Base-by-base conservation (phyloP, 2,888 invertebrate genomes). In the Drosophila picticornis region DNA sequence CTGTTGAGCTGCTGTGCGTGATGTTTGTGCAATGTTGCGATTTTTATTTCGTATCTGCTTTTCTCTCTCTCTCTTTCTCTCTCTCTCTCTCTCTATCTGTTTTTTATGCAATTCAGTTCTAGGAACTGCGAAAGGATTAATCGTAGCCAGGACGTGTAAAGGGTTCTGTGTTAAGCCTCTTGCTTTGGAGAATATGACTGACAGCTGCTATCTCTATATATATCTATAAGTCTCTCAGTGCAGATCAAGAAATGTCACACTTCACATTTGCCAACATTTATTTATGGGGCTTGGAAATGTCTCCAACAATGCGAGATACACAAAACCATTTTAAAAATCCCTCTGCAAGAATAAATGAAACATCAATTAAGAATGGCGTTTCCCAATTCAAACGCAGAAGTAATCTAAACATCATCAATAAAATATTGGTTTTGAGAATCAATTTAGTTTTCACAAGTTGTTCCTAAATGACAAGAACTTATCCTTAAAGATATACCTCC, bases 1-100 rank as follows among this genome's bases (percentile, higher is more conserved):
- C 27, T 6, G 22, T 60, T 46, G 34, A 43, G 50, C 60, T 34
- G 80, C 38, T 38, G 80, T 87, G 68, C 84, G 84, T 84, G 84
- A 79, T 76, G 80, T 84, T 89, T 74, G 90, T 79, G 61, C 64
- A 84, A 84, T 84, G 66, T 84, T 87, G 83, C 90, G 84, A 89
- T 84, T 89, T 88, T 81, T 38, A 19, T 53, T 25, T 46, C 46
- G 25, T 16, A 46, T 25, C 46, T 43, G 43, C 11, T 11, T 43
- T 43, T 43, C 11, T 6, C 22, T 62, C 34, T 61, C 34, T 53
- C 38, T 52, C 55, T 27, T 4, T 27, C 27, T 22, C 2, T 56
- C 19, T n/a, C n/a, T 68, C 50, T 53, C 34, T 52, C 50, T 53
- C 16, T 36, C 16, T 59, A 11, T 31, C 25, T 27, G 31, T 70